Percentiles rank a stretch among this genome's conserved stretches.
phyloP scores from a whole-genome alignment of 2,888 invertebrate species.

The Dynastes tityus region DNA sequence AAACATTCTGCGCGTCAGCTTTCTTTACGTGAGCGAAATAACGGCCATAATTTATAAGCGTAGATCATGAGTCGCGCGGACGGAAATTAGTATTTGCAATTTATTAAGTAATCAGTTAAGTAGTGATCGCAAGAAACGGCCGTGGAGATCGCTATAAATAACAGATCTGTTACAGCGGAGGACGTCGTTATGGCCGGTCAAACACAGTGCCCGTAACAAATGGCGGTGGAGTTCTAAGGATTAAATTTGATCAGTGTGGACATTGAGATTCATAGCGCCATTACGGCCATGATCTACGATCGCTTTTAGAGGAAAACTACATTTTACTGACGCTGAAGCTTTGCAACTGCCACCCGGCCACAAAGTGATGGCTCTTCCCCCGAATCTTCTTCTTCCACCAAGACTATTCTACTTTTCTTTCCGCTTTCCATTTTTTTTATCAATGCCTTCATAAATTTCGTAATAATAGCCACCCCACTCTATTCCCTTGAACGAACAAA shows the following conservation, averaged over 20 bases:
- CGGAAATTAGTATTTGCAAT: constrained; percentile 51
- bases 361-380: constrained; percentile 58
- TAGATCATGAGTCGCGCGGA: constrained; percentile 37
- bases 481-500: background rate
- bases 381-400: constrained; percentile 36
- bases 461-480: constrained; percentile 40
- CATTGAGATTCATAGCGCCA: constrained; percentile 72
- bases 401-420: constrained; percentile 43
- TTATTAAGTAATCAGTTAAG: constrained; percentile 60
- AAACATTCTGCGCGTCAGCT: constrained; percentile 24
- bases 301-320: constrained; percentile 68
- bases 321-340: constrained; percentile 60
- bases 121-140: constrained; percentile 59
- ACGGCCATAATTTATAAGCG: constrained; percentile 43
- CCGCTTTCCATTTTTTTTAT: constrained; percentile 48
- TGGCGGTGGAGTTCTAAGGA: constrained; percentile 68
- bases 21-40: constrained; percentile 30
- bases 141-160: constrained; percentile 58
- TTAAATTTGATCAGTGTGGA: constrained; percentile 73
- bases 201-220: constrained; percentile 62
- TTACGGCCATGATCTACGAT: constrained; percentile 71
- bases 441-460: constrained; percentile 49
- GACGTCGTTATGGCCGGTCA: constrained; percentile 65
- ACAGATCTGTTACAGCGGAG: constrained; percentile 58
- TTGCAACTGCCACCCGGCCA: constrained; percentile 60